Evolutionary conservation across 2,888 invertebrate genomes (phyloP), one percentile per base, ranked within the genome.

Genomic region (Meganola albula): DNA sequence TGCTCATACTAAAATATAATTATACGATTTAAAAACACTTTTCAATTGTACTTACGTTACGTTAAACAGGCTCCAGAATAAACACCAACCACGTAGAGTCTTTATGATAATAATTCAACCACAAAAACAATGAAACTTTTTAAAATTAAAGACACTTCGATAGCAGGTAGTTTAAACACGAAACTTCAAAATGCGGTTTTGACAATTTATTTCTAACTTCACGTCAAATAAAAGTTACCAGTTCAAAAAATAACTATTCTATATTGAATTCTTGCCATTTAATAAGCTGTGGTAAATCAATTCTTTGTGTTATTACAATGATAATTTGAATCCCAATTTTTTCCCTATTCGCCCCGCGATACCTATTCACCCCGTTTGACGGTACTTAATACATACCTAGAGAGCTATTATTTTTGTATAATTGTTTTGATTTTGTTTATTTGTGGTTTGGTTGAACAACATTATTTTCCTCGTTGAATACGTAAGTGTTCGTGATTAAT

Each of bases 131-230:
- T 20, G 20, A 3, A 20, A 20, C 10, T 27, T 18, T 2, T 4
- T 20, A 11, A 18, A 27, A 10, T 20, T 18, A 20, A 3, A 18
- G 27, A 10, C 18, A 18, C 18, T 20, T 27, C 18, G 7, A 27
- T 10, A 27, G 27, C 27, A 18, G 27, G 27, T 27, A 27, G n/a
- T 27, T 27, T 9, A 11, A 27, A 27, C 20, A 18, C 2, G 20
- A 2, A 27, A 27, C 10, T 27, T 27, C 12, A 27, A 10, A 27
- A 27, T 27, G 18, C 7, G 16, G 27, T 27, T 27, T 27, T 27
- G 27, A 27, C 27, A 27, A 27, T 20, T 27, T 27, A 18, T 27
- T 18, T 18, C 20, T 18, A 18, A 18, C 18, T 27, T 25, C 13
- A 9, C 9, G 25, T 25, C 13, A 25, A 25, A 25, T 25, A 13